Evolutionary conservation across 2,888 invertebrate species (phyloP).

Genomic region (Meteorus cinctellus): DNA sequence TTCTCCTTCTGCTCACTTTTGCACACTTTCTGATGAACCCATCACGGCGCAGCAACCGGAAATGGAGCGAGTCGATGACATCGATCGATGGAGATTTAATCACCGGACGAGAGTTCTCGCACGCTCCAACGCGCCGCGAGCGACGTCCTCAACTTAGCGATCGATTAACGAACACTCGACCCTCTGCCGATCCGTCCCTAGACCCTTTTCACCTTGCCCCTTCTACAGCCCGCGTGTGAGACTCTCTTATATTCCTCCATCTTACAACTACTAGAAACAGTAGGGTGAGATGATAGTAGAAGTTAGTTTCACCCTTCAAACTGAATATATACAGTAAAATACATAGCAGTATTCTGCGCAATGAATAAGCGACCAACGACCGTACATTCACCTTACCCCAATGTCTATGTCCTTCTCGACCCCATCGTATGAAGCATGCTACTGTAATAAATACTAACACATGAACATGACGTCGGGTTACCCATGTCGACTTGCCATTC

Average conservation of each 20-base stretch:
- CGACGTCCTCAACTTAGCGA: conserved; percentile 53
- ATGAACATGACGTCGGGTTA: conserved; percentile 51
- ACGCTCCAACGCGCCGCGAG: conserved; percentile 40
- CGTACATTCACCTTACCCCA: conserved; percentile 36
- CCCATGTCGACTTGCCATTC: conserved; percentile 25
- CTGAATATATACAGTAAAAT: conserved; percentile 14
- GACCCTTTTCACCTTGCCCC: not conserved
- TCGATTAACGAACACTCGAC: conserved; percentile 52
- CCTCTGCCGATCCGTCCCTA: conserved; percentile 14
- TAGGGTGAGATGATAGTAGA: not conserved
- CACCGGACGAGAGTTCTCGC: conserved; percentile 43
- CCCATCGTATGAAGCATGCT: not conserved
- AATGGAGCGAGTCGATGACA: conserved; percentile 50
- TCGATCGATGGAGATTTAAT: conserved; percentile 54
- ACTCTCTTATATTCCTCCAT: not conserved
- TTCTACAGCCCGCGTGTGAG: not conserved
- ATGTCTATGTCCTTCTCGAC: not conserved
- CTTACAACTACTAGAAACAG: not conserved
- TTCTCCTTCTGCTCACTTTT: conserved; percentile 3
- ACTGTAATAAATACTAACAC: conserved; percentile 54
- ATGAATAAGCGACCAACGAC: conserved; percentile 34
- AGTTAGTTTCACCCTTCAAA: not conserved
- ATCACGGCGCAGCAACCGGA: conserved; percentile 42
- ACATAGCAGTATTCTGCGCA: not conserved
- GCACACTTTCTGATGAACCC: conserved; percentile 25